A percentile compares a stretch with the other conserved stretches of the same genome.
phyloP scores from a whole-genome alignment of 2,113 vertebrate genomes.

The Rattus norvegicus region DNA sequence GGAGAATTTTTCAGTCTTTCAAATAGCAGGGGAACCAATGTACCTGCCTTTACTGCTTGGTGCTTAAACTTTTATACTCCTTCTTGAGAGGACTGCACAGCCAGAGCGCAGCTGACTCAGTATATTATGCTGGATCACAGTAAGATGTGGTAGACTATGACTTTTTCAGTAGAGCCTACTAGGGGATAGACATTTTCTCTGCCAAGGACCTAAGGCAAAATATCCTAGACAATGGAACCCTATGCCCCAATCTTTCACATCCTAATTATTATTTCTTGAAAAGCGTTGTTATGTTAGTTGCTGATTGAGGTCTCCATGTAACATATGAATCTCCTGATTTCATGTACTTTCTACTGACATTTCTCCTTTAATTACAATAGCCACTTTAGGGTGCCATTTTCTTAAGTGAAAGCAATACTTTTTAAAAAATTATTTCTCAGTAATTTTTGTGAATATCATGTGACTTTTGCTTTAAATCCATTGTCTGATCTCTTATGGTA shows the following conservation, averaged over 20 bases:
- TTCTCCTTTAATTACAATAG: not conserved
- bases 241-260: not conserved
- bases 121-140: not conserved
- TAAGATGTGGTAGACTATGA: not conserved
- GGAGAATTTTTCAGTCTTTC: constrained; percentile 15
- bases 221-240: not conserved
- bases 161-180: not conserved
- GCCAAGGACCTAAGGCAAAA: not conserved
- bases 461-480: not conserved
- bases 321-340: not conserved
- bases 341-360: not conserved
- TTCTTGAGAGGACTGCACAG: not conserved
- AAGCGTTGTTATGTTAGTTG: not conserved
- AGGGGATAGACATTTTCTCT: not conserved
- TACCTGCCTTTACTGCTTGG: not conserved
- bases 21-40: not conserved
- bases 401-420: not conserved
- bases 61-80: not conserved
- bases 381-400: not conserved
- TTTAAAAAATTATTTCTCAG: not conserved
- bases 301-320: not conserved
- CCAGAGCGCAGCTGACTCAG: not conserved
- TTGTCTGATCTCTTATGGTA: not conserved
- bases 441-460: not conserved
- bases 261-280: not conserved